Conservation (phyloP, 2,888 invertebrate species). For the Podotricha telesiphe region DNA sequence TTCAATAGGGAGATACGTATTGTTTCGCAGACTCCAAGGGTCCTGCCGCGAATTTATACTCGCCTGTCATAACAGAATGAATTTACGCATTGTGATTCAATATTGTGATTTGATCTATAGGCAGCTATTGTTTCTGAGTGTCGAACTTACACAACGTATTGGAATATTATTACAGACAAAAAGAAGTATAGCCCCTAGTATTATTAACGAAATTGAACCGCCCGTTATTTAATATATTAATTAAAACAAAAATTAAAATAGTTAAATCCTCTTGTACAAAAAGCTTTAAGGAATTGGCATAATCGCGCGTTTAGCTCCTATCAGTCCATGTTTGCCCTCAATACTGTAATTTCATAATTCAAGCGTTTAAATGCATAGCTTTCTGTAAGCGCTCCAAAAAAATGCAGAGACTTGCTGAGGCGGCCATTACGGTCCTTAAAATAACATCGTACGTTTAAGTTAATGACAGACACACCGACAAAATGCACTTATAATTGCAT, state of each 20-base stretch:
- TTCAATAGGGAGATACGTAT: slow-evolving; percentile 71
- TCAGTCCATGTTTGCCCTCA: slow-evolving; percentile 73
- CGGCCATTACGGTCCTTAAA: slow-evolving; percentile 81
- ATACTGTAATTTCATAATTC: slow-evolving; percentile 83
- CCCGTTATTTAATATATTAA: slow-evolving; percentile 26
- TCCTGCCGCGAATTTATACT: slow-evolving; percentile 79
- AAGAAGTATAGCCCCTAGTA: slow-evolving; percentile 61
- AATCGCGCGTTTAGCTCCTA: slow-evolving; percentile 49
- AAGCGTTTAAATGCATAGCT: slow-evolving; percentile 84
- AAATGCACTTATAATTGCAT: slow-evolving; percentile 82
- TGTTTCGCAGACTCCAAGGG: slow-evolving; percentile 81
- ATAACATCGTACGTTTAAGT: slow-evolving; percentile 84
- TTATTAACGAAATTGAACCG: slow-evolving; percentile 63
- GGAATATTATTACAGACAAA: slow-evolving; percentile 68
- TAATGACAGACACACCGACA: slow-evolving; percentile 82
- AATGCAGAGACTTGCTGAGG: slow-evolving; percentile 71
- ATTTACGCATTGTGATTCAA: slow-evolving; percentile 82
- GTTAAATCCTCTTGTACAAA: slow-evolving; percentile 17
- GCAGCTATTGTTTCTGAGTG: slow-evolving; percentile 77
- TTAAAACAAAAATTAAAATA: slow-evolving; percentile 5
- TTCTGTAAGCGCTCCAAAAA: slow-evolving; percentile 75
- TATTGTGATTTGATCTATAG: slow-evolving; percentile 79
- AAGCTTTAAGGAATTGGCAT: slow-evolving; percentile 36
- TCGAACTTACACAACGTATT: slow-evolving; percentile 73
- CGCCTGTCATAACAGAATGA: slow-evolving; percentile 82